phyloP scores from a whole-genome alignment of 2,888 invertebrate species.

The Ectobius pallidus region DNA sequence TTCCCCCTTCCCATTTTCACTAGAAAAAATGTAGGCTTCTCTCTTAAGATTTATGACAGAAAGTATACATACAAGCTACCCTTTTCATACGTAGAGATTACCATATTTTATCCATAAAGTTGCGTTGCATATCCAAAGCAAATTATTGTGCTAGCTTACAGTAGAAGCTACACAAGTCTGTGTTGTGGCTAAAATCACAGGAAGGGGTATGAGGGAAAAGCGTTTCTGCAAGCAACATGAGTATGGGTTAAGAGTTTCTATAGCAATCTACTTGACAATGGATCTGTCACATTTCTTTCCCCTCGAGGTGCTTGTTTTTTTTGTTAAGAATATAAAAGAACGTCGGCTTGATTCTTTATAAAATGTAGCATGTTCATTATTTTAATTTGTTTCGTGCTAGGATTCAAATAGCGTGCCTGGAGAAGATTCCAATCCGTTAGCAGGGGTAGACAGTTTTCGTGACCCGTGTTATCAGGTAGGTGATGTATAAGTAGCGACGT shows the following conservation, averaged over 20 bases:
- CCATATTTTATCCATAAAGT: slow-evolving; percentile 37
- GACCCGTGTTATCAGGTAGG: background rate
- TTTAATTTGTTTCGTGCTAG: slow-evolving; percentile 2
- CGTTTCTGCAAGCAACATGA: background rate
- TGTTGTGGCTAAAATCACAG: background rate
- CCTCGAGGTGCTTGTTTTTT: background rate
- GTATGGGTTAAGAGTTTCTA: background rate
- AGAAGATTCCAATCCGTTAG: background rate
- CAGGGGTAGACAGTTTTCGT: background rate
- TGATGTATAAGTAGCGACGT: no score
- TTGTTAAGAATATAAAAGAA: background rate
- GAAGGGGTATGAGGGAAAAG: background rate
- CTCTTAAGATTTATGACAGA: slow-evolving; percentile 35
- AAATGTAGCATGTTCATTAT: background rate
- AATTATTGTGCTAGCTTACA: slow-evolving; percentile 9
- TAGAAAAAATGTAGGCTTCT: slow-evolving; percentile 16
- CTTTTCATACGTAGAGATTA: slow-evolving; percentile 35
- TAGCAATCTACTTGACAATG: background rate
- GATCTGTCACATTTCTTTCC: background rate
- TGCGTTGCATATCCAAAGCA: slow-evolving; percentile 19
- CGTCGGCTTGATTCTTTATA: background rate
- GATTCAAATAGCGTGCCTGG: background rate
- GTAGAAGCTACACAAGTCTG: background rate
- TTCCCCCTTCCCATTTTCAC: background rate
- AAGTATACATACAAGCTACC: slow-evolving; percentile 32